Evolutionary conservation across 2,797 vertebrate genomes (phyloP), one percentile per base, ranked within the genome.

Genomic region (Falco concolor): DNA sequence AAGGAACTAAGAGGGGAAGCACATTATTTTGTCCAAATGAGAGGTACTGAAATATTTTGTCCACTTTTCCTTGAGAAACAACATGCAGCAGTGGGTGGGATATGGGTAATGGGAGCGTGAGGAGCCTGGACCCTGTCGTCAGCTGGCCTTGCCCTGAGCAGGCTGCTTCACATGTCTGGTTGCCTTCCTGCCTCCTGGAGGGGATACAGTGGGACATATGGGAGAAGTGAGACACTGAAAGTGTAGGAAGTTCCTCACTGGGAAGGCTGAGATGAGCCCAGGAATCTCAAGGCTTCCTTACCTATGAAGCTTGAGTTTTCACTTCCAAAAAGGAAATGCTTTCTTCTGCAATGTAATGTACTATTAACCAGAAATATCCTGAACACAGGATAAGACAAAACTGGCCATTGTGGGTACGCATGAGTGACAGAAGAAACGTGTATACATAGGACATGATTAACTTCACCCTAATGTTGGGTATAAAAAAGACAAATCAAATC

Each of bases 381-480:
- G 67, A 81, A 6, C 24, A 50, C 7, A 25, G 28, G 9, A 5
- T 28, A 54, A 53, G 28, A 53, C 4, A 54, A 25, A 84, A 38
- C 38, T 67, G 49, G 8, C 47, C 56, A 12, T 19, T 73, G 68
- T 1, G 2, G 9, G 6, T 6, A 76, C 32, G 13, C 7, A 10
- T 15, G 38, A 80, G 15, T 0, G 3, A 30, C 10, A 64, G 45
- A 59, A 79, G 28, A 47, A 93, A 32, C 6, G 44, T 8, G 13
- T 81, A 45, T 45, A 49, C 8, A 15, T 1, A 60, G 12, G 19
- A 10, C 21, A 36, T 40, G 10, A 70, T 28, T 60, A 83, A 76
- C 24, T 28, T 89, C 44, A 54, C 20, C 23, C 52, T 42, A 47
- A 17, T 19, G 7, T 5, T 0, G 0, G 10, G 7, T 54, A 34